phyloP scores from a whole-genome alignment of 2,888 invertebrate genomes.

The Oasisia sp. region DNA sequence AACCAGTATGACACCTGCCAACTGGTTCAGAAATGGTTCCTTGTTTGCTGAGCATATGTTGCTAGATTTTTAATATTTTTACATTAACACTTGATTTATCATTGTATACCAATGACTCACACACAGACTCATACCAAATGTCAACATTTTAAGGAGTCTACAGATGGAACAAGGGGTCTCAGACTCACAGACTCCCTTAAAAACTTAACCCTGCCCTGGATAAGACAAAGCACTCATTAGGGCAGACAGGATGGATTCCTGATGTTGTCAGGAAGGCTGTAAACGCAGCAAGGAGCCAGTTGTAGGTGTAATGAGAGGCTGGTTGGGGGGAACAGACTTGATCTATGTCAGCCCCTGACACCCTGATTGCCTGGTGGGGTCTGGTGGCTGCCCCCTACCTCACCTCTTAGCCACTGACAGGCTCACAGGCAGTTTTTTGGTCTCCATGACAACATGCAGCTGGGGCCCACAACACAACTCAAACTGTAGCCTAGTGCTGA shows the following conservation, averaged over 20 bases:
- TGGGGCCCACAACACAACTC: background rate
- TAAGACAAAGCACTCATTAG: background rate
- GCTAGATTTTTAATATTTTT: no score
- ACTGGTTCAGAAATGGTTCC: no score
- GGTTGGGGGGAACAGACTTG: background rate
- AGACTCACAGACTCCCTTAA: no score
- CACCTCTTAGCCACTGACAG: constrained; percentile 7
- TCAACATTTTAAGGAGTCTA: no score
- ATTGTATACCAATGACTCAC: no score
- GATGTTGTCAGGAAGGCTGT: background rate
- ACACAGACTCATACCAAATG: no score
- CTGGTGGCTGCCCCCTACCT: background rate
- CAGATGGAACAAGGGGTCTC: no score
- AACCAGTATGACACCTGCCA: no score
- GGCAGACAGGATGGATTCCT: background rate
- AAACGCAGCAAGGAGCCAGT: background rate
- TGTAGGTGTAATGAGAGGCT: background rate
- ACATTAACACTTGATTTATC: no score
- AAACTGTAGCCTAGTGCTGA: background rate
- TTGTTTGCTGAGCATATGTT: no score
- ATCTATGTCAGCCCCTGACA: constrained; percentile 2
- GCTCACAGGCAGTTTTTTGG: background rate
- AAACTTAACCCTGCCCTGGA: background rate
- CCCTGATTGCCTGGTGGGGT: background rate
- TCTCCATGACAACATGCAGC: background rate